Evolutionary conservation across 1,140 invertebrate genomes (phyloP).

Genomic region (Drosophila sp.): DNA sequence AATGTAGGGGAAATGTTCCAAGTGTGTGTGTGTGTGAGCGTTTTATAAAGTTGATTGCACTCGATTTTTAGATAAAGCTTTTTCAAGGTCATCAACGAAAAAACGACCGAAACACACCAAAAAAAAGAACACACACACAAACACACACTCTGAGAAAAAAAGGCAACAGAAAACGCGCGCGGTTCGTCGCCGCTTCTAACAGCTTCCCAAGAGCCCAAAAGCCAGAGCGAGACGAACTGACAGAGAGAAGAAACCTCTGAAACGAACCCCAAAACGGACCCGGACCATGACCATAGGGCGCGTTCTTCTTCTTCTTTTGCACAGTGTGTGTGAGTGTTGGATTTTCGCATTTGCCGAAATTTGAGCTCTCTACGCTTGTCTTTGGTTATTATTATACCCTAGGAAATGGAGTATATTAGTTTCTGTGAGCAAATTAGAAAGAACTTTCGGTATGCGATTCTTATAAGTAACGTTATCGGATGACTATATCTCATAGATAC

Average conservation of each 20-base stretch:
- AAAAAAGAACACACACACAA: conserved; percentile 32
- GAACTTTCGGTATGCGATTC: too few relatives aligned
- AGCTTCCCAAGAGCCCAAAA: conserved; percentile 20
- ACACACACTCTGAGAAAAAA: neutral
- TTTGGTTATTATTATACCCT: conserved; percentile 6
- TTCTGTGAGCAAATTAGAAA: neutral
- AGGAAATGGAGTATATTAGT: neutral
- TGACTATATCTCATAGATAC: too few relatives aligned
- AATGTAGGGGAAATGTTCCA: conserved; percentile 70
- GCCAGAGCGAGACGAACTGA: neutral
- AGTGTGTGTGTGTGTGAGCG: conserved; percentile 36
- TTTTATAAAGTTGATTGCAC: conserved; percentile 83
- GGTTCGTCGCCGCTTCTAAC: conserved; percentile 46
- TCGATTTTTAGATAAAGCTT: conserved; percentile 83
- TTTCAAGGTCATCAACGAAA: conserved; percentile 82
- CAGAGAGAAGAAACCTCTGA: conserved; percentile 5
- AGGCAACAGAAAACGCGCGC: conserved; percentile 40
- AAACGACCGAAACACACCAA: conserved; percentile 64
- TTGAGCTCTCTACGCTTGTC: conserved; percentile 25
- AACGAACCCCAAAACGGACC: neutral
- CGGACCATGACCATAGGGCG: conserved; percentile 3
- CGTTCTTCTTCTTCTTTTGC: neutral
- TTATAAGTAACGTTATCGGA: too few relatives aligned
- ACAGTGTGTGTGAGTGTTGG: neutral
- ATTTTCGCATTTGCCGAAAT: conserved; percentile 29